These are phyloP conservation scores for Notamacropus eugenii DNA, from an alignment of 2,797 vertebrate species.

Conservation along the genomic window DNA sequence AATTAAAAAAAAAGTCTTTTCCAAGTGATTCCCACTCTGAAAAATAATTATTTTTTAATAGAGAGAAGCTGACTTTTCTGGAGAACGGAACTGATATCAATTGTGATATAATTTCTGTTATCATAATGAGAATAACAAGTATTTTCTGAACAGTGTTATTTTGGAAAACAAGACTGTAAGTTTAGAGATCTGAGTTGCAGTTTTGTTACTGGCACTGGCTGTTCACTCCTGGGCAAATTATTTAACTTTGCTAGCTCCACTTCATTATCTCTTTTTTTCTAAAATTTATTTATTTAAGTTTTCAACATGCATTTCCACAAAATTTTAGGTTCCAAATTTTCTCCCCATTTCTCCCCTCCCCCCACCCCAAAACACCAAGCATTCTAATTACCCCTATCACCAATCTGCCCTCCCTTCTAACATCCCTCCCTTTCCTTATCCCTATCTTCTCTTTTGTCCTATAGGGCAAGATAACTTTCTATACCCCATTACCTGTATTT, in stretches of 20 bases:
- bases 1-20: constrained; percentile 36
- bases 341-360: too few relatives aligned
- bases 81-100: not conserved
- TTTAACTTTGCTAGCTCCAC: constrained; percentile 15
- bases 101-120: constrained; percentile 16
- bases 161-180: constrained; percentile 11
- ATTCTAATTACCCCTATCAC: too few relatives aligned
- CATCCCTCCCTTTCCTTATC: too few relatives aligned
- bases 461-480: too few relatives aligned
- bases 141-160: not conserved
- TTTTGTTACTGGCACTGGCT: not conserved
- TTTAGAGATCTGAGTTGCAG: not conserved
- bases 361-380: too few relatives aligned
- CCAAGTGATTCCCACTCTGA: not conserved
- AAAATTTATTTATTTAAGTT: too few relatives aligned
- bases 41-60: constrained; percentile 46
- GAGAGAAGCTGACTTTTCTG: constrained; percentile 10
- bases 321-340: too few relatives aligned
- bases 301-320: too few relatives aligned
- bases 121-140: not conserved
- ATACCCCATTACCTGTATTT: too few relatives aligned
- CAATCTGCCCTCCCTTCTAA: too few relatives aligned
- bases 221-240: not conserved
- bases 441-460: too few relatives aligned
- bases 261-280: not conserved